phyloP scores from a whole-genome alignment of 1,140 invertebrate genomes.

The Tetragonula clypearis region DNA sequence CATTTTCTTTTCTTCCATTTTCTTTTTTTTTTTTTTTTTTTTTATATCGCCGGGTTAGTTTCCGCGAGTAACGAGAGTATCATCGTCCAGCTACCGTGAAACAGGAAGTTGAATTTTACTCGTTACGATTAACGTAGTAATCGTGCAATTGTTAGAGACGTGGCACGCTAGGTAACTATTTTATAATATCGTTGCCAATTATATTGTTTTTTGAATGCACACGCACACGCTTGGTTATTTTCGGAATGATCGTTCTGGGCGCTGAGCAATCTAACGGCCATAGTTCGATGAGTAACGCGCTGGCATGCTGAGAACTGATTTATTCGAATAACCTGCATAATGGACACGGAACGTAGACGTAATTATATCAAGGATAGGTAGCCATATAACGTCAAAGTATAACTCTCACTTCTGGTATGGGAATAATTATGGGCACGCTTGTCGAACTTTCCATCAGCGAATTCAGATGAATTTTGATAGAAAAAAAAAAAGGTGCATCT shows the following conservation, averaged over 20 bases:
- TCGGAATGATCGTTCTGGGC: background rate
- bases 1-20: background rate
- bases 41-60: background rate
- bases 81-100: background rate
- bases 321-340: constrained; percentile 31
- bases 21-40: background rate
- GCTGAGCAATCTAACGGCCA: background rate
- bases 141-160: background rate
- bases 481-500: background rate
- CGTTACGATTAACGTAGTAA: background rate
- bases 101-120: background rate
- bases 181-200: background rate
- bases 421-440: constrained; percentile 2
- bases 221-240: background rate
- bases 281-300: constrained; percentile 26
- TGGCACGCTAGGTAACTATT: background rate
- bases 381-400: background rate
- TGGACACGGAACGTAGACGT: constrained; percentile 8
- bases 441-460: constrained; percentile 26
- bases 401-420: constrained; percentile 8
- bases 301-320: constrained; percentile 1
- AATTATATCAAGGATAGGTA: constrained; percentile 30
- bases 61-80: background rate
- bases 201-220: background rate
- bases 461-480: background rate